A percentile compares a stretch with the other conserved stretches of the same genome.
phyloP scores from a whole-genome alignment of 1,140 invertebrate genomes.

The Solenopsis fugax region DNA sequence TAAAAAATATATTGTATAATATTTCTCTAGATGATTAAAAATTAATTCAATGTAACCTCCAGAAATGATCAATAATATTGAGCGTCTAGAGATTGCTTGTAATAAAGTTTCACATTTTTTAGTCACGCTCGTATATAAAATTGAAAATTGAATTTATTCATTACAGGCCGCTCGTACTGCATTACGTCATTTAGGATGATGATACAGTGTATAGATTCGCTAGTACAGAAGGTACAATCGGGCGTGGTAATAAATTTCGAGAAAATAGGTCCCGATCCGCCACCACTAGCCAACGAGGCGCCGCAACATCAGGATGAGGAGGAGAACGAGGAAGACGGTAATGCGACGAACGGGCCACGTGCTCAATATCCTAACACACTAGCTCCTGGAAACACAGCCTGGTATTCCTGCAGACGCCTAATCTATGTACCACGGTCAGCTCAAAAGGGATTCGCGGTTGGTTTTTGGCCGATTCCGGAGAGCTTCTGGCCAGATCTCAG shows the following conservation, averaged over 20 bases:
- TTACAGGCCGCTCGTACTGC: slow-evolving; percentile 96
- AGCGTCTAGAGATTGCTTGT: too few species aligned
- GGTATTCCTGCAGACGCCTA: slow-evolving; percentile 95
- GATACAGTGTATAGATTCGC: slow-evolving; percentile 98
- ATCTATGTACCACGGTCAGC: slow-evolving; percentile 98
- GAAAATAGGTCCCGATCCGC: slow-evolving; percentile 96
- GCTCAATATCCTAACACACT: slow-evolving; percentile 79
- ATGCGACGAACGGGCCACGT: slow-evolving; percentile 76
- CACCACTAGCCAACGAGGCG: slow-evolving; percentile 88
- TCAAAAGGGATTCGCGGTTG: slow-evolving; percentile 96
- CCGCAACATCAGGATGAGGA: slow-evolving; percentile 82
- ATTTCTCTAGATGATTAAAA: too few species aligned
- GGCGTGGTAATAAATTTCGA: slow-evolving; percentile 99
- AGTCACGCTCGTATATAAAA: not conserved
- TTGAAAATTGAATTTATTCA: not conserved
- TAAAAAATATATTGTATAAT: too few species aligned
- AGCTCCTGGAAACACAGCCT: slow-evolving; percentile 87
- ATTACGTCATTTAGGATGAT: slow-evolving; percentile 98
- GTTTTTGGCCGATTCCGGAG: slow-evolving; percentile 99
- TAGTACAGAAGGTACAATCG: slow-evolving; percentile 98
- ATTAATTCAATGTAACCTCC: too few species aligned
- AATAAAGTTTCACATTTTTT: too few species aligned
- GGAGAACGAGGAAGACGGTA: slow-evolving; percentile 79
- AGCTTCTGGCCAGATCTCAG: slow-evolving; percentile 98
- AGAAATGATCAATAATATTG: too few species aligned